Evolutionary conservation across 2,888 invertebrate species (phyloP), one percentile per base, ranked within the genome.

Genomic region (Agonopterix subpropinquella): DNA sequence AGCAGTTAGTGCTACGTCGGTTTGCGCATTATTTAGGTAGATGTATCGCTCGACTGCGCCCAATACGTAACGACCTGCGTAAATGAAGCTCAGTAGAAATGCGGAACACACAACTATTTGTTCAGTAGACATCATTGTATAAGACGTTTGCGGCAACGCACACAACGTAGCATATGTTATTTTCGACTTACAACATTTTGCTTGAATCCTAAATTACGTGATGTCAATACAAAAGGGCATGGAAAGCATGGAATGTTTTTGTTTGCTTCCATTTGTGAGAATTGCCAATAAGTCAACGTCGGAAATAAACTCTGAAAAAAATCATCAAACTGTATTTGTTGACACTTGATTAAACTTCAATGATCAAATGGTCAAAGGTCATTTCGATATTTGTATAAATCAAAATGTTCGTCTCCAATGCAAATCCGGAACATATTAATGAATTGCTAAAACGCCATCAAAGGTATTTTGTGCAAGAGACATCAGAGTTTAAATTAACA

Each of bases 41-140:
- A 59, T 61, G 62, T 66, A 67, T 62, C 55, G 67, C 60, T 68
- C 59, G 67, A 69, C 56, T 68, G 69, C 61, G 64, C 55, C 52
- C 28, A 28, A 65, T 67, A 79, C 78, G 82, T 78, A 77, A 82
- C 73, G 68, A 72, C 73, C 77, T 76, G 77, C 77, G 81, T 79
- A 81, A 82, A 84, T 80, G 84, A 81, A 77, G 80, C 80, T 80
- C 71, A 66, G 78, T 87, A 87, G 87, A 87, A 87, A 88, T 84
- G 87, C 87, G 87, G 87, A 87, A 88, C 86, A 85, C 80, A 85
- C 69, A 79, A 77, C 80, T 82, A 81, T 86, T 86, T 83, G 85
- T 85, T 83, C 80, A 79, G 85, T 81, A 77, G 77, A 81, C 85
- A 84, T 80, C 77, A 87, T 88, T 88, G 87, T 87, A 86, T 87